phyloP scores from a whole-genome alignment of 2,113 vertebrate genomes.

The Rissa tridactyla region DNA sequence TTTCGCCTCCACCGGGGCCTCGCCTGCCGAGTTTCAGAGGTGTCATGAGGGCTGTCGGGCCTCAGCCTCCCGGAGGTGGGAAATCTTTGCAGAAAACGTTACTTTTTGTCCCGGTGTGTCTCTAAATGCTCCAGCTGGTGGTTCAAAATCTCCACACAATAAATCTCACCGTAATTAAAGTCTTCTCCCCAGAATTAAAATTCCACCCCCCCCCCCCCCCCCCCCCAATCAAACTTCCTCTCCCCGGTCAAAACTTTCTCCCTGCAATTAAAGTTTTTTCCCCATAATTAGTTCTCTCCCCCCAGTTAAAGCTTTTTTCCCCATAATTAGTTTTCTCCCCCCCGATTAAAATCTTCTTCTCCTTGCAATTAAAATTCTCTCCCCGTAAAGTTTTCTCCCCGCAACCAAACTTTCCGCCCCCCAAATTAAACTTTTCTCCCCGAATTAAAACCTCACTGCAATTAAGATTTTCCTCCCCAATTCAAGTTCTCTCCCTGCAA shows the following conservation, averaged over 20 bases:
- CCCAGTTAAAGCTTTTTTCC: background rate
- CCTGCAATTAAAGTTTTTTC: background rate
- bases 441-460: background rate
- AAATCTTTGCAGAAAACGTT: accelerated
- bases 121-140: too few species aligned
- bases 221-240: background rate
- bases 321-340: too few species aligned
- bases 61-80: background rate
- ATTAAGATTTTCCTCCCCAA: background rate
- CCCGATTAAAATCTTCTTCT: too few species aligned
- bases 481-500: too few species aligned
- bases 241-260: background rate
- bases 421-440: too few species aligned
- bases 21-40: background rate
- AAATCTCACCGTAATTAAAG: background rate
- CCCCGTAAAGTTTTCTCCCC: background rate
- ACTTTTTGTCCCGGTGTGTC: background rate
- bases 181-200: background rate
- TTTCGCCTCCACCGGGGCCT: background rate
- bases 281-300: too few species aligned
- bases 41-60: background rate
- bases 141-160: background rate
- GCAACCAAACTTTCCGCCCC: too few species aligned
- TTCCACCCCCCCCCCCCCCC: too few species aligned
- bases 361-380: too few species aligned